Percentiles rank a stretch among this genome's conserved stretches.
phyloP scores from a whole-genome alignment of 2,113 vertebrate genomes.

The Ammodytes dubius region DNA sequence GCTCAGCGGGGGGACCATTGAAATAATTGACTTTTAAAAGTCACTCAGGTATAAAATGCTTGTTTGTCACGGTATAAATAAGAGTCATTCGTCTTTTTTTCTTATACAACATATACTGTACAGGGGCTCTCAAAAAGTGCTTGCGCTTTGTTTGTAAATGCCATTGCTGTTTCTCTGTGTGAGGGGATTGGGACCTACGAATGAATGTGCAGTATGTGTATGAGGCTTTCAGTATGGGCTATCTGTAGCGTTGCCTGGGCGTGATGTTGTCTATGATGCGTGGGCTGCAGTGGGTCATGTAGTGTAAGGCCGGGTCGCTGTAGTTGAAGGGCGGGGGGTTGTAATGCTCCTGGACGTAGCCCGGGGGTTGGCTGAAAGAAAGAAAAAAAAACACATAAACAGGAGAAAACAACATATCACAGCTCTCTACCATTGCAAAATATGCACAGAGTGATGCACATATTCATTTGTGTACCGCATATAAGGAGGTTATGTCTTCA shows the following conservation, averaged over 20 bases:
- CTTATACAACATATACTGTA: constrained; percentile 27
- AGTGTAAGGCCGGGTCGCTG: constrained; percentile 81
- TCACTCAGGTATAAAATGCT: constrained; percentile 53
- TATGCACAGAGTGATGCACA: not conserved
- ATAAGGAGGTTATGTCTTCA: not conserved
- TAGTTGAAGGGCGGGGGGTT: constrained; percentile 80
- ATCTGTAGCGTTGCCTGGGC: constrained; percentile 65
- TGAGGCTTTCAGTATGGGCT: constrained; percentile 17
- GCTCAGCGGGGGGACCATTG: constrained; percentile 27
- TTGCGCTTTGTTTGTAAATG: constrained; percentile 5
- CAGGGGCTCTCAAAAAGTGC: constrained; percentile 32
- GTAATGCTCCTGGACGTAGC: constrained; percentile 72
- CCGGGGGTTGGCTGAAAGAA: constrained; percentile 80
- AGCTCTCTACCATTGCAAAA: not conserved
- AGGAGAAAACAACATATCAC: constrained; percentile 6
- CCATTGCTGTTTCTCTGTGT: constrained; percentile 12
- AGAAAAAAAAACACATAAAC: not conserved
- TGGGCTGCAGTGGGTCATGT: constrained; percentile 84
- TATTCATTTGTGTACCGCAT: not conserved
- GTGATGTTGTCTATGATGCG: constrained; percentile 75
- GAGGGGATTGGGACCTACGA: not conserved
- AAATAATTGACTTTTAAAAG: constrained; percentile 59
- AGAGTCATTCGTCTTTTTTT: constrained; percentile 28
- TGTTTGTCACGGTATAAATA: constrained; percentile 60
- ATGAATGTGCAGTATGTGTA: not conserved